Evolutionary conservation across 2,113 vertebrate genomes (phyloP).

Genomic region (Phainopepla nitens): DNA sequence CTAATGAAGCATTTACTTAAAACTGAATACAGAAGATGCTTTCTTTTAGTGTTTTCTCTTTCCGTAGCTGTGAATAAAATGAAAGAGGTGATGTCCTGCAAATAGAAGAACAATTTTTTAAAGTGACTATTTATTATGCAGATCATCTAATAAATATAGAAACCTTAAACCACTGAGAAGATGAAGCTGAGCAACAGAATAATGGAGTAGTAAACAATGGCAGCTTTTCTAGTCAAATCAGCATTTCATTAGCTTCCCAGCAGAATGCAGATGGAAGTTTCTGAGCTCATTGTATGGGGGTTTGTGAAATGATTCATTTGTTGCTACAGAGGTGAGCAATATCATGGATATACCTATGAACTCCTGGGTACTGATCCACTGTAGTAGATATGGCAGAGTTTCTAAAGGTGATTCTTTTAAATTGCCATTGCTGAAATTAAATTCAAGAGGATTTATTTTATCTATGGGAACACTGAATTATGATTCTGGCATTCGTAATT

Average conservation of each 20-base stretch:
- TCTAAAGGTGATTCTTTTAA: slow-evolving; percentile 47
- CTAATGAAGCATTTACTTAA: slow-evolving; percentile 63
- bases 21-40: slow-evolving; percentile 62
- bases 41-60: slow-evolving; percentile 51
- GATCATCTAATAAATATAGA: slow-evolving; percentile 16
- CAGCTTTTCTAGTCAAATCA: slow-evolving; percentile 62
- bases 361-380: slow-evolving; percentile 15
- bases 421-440: slow-evolving; percentile 44
- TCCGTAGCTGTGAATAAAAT: slow-evolving; percentile 54
- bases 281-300: slow-evolving; percentile 39
- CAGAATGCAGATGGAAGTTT: slow-evolving; percentile 65
- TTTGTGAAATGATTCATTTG: slow-evolving; percentile 50
- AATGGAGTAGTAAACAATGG: slow-evolving; percentile 61
- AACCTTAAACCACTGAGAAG: slow-evolving; percentile 14
- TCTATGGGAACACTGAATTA: slow-evolving; percentile 43
- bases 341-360: slow-evolving; percentile 44
- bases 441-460: slow-evolving; percentile 46
- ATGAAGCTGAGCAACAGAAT: slow-evolving; percentile 42
- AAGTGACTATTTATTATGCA: slow-evolving; percentile 38
- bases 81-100: slow-evolving; percentile 62
- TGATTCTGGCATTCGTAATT: slow-evolving; percentile 23
- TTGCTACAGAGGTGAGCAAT: slow-evolving; percentile 64
- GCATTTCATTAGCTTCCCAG: slow-evolving; percentile 51
- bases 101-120: slow-evolving; percentile 27
- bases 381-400: slow-evolving; percentile 23